phyloP scores from a whole-genome alignment of 2,113 vertebrate genomes.

The Caranx ignobilis region DNA sequence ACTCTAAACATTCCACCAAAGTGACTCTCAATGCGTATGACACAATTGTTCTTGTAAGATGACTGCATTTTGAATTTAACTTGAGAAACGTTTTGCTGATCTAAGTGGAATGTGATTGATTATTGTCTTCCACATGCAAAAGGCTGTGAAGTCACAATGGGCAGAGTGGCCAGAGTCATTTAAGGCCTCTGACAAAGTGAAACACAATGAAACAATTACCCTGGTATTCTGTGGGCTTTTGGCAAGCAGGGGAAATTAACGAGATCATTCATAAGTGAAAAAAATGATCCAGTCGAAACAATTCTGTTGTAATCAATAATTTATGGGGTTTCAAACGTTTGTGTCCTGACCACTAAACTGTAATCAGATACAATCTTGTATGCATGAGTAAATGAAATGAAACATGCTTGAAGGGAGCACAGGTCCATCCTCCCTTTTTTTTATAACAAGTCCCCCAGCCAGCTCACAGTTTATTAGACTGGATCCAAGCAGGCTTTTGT shows the following conservation, averaged over 20 bases:
- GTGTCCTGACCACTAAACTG: slow-evolving; percentile 28
- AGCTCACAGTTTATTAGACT: slow-evolving; percentile 46
- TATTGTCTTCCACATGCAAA: slow-evolving; percentile 51
- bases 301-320: slow-evolving; percentile 64
- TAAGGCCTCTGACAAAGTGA: slow-evolving; percentile 58
- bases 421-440: slow-evolving; percentile 26
- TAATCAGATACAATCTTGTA: slow-evolving; percentile 49
- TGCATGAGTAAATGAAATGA: slow-evolving; percentile 44
- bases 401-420: neutral
- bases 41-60: slow-evolving; percentile 7
- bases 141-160: slow-evolving; percentile 64
- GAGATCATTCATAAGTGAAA: slow-evolving; percentile 45
- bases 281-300: slow-evolving; percentile 39
- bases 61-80: slow-evolving; percentile 5
- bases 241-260: slow-evolving; percentile 44
- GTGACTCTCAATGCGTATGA: slow-evolving; percentile 42
- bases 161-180: slow-evolving; percentile 63
- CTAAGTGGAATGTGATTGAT: slow-evolving; percentile 43
- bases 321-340: slow-evolving; percentile 40
- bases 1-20: slow-evolving; percentile 30
- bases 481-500: slow-evolving; percentile 42
- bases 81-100: slow-evolving; percentile 10
- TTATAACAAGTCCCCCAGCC: slow-evolving; percentile 16
- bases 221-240: slow-evolving; percentile 63
- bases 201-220: slow-evolving; percentile 76